These are phyloP conservation scores for Mythimna loreyi DNA, from an alignment of 2,888 invertebrate species.

Conservation along the genomic window DNA sequence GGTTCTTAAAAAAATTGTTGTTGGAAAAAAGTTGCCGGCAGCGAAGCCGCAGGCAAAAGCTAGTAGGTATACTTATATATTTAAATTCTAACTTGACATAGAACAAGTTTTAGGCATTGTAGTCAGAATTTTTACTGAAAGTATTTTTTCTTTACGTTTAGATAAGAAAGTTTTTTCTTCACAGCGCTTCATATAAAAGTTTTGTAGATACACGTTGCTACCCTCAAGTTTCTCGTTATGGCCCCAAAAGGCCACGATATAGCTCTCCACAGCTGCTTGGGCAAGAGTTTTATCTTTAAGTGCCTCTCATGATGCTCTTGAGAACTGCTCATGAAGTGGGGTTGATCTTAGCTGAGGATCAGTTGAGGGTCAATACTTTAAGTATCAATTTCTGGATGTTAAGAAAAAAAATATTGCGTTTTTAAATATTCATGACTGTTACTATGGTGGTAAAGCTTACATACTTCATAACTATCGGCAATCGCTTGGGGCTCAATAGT, in stretches of 20 bases:
- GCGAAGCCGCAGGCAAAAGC: too few species aligned
- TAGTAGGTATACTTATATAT: too few species aligned
- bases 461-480: too few species aligned
- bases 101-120: too few species aligned
- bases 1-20: too few species aligned
- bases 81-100: too few species aligned
- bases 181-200: slow-evolving; percentile 1
- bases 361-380: slow-evolving; percentile 3
- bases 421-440: too few species aligned
- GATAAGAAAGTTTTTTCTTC: neutral
- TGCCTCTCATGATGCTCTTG: slow-evolving; percentile 30
- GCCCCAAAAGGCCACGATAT: slow-evolving; percentile 32
- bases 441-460: too few species aligned
- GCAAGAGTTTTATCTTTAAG: slow-evolving; percentile 40
- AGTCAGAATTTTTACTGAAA: neutral
- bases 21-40: too few species aligned
- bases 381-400: neutral
- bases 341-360: slow-evolving; percentile 14
- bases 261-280: slow-evolving; percentile 8
- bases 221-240: slow-evolving; percentile 12
- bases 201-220: neutral
- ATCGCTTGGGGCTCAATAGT: too few species aligned
- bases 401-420: too few species aligned
- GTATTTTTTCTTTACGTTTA: neutral
- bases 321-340: slow-evolving; percentile 40